Evolutionary conservation across 1,140 invertebrate species (phyloP).

Genomic region (Aethina tumida): DNA sequence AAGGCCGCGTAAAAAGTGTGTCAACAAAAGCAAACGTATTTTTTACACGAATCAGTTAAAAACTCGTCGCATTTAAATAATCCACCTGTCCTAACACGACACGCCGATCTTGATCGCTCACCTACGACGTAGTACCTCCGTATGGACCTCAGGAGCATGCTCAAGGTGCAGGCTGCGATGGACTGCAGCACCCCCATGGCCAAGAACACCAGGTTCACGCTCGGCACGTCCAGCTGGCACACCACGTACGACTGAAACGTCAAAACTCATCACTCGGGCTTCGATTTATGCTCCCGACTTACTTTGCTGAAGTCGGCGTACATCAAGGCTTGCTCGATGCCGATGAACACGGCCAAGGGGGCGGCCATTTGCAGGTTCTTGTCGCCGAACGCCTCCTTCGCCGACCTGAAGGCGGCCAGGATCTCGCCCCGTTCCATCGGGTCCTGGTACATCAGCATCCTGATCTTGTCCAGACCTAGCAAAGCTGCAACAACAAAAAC

Average conservation of each 20-base stretch:
- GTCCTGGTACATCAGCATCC: constrained; percentile 31
- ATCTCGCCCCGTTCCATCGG: constrained; percentile 35
- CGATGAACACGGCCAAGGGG: constrained; percentile 58
- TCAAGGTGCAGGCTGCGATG: constrained; percentile 55
- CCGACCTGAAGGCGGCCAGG: constrained; percentile 36
- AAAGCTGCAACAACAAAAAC: too few relatives aligned
- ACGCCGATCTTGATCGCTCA: constrained; percentile 29
- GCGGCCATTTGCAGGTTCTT: constrained; percentile 47
- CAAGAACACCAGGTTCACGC: constrained; percentile 53
- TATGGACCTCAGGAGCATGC: constrained; percentile 55
- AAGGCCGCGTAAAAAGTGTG: too few relatives aligned
- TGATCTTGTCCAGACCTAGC: constrained; percentile 41
- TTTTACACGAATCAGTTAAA: too few relatives aligned
- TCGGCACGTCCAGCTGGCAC: constrained; percentile 54
- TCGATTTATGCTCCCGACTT: constrained; percentile 6
- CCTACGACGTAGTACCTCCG: constrained; percentile 51
- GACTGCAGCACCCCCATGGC: constrained; percentile 53
- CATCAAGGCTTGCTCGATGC: constrained; percentile 63
- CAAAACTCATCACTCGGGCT: constrained; percentile 3
- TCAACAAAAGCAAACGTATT: too few relatives aligned
- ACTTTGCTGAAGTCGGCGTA: constrained; percentile 62
- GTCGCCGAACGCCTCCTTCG: constrained; percentile 38
- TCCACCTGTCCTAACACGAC: neutral
- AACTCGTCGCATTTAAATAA: neutral
- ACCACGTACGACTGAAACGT: constrained; percentile 45